A percentile compares a stretch with the other conserved stretches of the same genome.
phyloP scores from a whole-genome alignment of 2,113 vertebrate species.

The Manacus vitellinus region DNA sequence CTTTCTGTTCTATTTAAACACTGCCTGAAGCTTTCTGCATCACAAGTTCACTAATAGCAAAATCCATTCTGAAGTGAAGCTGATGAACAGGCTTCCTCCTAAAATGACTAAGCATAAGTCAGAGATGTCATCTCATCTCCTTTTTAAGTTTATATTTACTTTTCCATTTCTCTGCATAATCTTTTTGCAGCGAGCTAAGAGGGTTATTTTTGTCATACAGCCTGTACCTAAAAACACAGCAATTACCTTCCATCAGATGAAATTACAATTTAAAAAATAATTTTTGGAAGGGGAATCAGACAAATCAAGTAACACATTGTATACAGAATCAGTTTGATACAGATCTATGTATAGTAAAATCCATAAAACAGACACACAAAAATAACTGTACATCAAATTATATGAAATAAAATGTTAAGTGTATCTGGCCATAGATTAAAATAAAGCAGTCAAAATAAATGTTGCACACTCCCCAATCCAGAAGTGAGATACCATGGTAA shows the following conservation, averaged over 20 bases:
- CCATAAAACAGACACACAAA: background rate
- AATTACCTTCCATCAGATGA: background rate
- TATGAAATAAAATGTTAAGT: fast-evolving
- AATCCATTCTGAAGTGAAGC: background rate
- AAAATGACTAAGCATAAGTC: background rate
- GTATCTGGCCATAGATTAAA: background rate
- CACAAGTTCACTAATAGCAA: background rate
- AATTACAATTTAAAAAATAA: background rate
- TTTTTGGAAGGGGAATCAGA: background rate
- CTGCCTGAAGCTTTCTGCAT: background rate
- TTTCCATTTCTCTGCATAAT: background rate
- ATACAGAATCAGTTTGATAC: background rate
- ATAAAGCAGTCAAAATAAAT: background rate
- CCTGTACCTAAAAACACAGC: background rate
- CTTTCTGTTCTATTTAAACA: background rate
- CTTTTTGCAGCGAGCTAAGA: background rate
- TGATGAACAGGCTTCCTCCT: background rate
- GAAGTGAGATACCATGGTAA: background rate
- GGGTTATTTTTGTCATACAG: background rate
- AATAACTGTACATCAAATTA: background rate
- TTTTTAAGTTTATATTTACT: slow-evolving; percentile 22
- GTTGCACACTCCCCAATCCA: background rate
- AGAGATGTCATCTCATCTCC: background rate
- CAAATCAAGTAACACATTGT: background rate
- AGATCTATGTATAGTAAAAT: background rate